Percentiles rank a stretch among this genome's conserved stretches.
Conservation (phyloP, 37 sponge, comb jelly and placozoan species). For the Tethya wilhelma region DNA sequence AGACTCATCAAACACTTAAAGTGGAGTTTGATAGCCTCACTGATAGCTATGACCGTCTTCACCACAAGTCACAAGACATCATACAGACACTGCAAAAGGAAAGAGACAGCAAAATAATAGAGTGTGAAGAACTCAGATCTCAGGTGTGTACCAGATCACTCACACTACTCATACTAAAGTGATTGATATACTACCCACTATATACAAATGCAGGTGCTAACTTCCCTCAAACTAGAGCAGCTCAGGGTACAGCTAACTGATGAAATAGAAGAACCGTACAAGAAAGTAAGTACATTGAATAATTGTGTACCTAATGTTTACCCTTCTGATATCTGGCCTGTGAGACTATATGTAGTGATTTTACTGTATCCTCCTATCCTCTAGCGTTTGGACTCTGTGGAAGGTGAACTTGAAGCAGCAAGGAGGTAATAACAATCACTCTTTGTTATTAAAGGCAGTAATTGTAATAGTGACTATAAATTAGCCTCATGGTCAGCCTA, state of each 20-base stretch:
- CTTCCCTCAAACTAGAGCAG: constrained; percentile 42
- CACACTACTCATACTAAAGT: not conserved
- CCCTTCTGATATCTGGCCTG: too few relatives aligned
- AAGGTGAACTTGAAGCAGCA: constrained; percentile 45
- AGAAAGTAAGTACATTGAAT: constrained; percentile 34
- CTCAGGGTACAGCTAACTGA: constrained; percentile 19
- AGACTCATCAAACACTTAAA: constrained; percentile 6
- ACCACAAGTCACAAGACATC: constrained; percentile 59
- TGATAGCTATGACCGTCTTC: constrained; percentile 42
- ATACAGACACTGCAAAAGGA: constrained; percentile 63
- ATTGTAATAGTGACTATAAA: not conserved
- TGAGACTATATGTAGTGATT: too few relatives aligned
- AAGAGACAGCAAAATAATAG: constrained; percentile 61
- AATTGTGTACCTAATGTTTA: too few relatives aligned
- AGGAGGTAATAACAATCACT: constrained; percentile 48
- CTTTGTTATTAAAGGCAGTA: too few relatives aligned
- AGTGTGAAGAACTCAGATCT: constrained; percentile 53
- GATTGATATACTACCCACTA: not conserved
- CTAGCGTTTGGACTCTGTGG: constrained; percentile 19
- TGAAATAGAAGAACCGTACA: constrained; percentile 57
- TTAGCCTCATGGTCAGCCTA: too few relatives aligned
- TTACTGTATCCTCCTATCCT: not conserved
- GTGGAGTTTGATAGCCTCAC: constrained; percentile 17
- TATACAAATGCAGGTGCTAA: constrained; percentile 38
- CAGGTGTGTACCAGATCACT: constrained; percentile 35